Evolutionary conservation across 2,888 invertebrate species (phyloP).

Genomic region (Spialia ferax): DNA sequence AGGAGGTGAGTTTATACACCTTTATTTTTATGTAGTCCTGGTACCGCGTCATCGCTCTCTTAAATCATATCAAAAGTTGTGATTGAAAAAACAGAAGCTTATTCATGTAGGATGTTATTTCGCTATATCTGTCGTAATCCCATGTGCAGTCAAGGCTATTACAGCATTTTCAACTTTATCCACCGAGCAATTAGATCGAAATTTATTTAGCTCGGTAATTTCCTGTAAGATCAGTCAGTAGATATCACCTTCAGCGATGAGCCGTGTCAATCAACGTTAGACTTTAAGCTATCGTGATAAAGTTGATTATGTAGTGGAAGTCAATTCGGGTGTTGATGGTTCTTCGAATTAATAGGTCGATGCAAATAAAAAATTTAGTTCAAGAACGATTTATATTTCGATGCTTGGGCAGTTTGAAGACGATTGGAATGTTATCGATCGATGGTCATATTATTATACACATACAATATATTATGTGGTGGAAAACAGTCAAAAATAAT

Average conservation of each 20-base stretch:
- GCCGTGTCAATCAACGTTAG: slow-evolving; percentile 36
- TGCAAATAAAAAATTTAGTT: slow-evolving; percentile 49
- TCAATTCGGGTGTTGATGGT: slow-evolving; percentile 41
- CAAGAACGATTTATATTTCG: slow-evolving; percentile 47
- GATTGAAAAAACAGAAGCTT: slow-evolving; percentile 1
- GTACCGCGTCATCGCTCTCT: background rate
- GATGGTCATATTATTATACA: background rate
- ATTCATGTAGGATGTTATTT: slow-evolving; percentile 12
- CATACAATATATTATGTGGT: background rate
- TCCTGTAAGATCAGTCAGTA: slow-evolving; percentile 31
- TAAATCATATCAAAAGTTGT: background rate
- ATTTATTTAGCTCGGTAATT: slow-evolving; percentile 17
- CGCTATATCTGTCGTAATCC: slow-evolving; percentile 16
- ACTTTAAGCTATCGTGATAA: slow-evolving; percentile 34
- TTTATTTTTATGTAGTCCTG: too few relatives aligned
- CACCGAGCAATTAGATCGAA: slow-evolving; percentile 27
- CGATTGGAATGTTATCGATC: background rate
- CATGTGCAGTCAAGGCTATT: slow-evolving; percentile 18
- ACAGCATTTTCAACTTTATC: slow-evolving; percentile 24
- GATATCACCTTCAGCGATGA: slow-evolving; percentile 35
- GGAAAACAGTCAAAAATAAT: background rate
- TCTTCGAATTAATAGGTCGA: slow-evolving; percentile 36
- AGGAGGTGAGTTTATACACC: too few relatives aligned
- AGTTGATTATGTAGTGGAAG: slow-evolving; percentile 30
- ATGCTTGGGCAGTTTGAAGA: slow-evolving; percentile 4